phyloP scores from a whole-genome alignment of 2,797 vertebrate species.

The Pelochelys cantorii region DNA sequence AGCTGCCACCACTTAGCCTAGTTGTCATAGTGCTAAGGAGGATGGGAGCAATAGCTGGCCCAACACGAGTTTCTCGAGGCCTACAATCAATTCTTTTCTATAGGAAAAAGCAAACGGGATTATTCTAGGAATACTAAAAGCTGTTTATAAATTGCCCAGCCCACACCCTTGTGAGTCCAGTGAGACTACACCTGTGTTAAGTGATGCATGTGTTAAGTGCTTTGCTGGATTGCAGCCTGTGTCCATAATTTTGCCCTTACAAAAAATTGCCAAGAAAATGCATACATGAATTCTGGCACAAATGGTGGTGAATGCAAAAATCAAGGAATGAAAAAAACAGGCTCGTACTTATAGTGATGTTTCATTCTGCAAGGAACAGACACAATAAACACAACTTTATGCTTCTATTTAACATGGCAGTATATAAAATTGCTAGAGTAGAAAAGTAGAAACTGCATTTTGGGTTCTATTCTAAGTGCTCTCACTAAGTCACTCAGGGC shows the following conservation, averaged over 20 bases:
- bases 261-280: constrained; percentile 67
- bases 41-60: constrained; percentile 42
- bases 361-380: not conserved
- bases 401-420: not conserved
- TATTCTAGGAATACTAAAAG: not conserved
- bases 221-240: constrained; percentile 35
- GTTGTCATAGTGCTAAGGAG: constrained; percentile 6
- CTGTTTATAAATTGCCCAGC: constrained; percentile 19
- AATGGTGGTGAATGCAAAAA: not conserved
- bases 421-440: not conserved
- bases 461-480: not conserved
- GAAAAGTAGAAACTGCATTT: not conserved
- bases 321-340: constrained; percentile 27
- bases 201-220: constrained; percentile 4
- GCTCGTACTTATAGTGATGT: not conserved
- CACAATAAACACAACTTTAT: not conserved
- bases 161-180: not conserved
- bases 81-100: constrained; percentile 8
- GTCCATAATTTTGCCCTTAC: constrained; percentile 42
- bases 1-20: constrained; percentile 41
- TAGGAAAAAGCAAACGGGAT: constrained; percentile 5
- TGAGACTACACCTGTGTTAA: constrained; percentile 29
- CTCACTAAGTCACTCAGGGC: not conserved
- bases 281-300: constrained; percentile 49
- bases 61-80: constrained; percentile 49